Conservation (phyloP, 2,797 vertebrate species). For the Betta splendens region DNA sequence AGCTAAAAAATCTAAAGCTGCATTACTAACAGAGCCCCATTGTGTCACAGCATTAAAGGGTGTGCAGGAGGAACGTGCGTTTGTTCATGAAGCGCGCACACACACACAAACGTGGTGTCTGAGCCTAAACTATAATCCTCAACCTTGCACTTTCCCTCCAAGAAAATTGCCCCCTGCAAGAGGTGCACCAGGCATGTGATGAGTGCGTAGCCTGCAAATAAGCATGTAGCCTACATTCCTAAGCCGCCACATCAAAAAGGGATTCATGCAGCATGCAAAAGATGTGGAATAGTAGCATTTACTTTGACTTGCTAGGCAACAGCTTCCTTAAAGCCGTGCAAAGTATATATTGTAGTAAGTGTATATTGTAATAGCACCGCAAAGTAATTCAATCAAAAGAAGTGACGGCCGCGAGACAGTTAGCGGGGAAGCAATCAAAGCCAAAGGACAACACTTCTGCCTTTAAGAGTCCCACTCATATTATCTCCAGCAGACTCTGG, state of each 20-base stretch:
- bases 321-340: slow-evolving; percentile 23
- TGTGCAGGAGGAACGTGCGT: slow-evolving; percentile 16
- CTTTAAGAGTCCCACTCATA: slow-evolving; percentile 52
- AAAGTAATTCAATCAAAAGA: slow-evolving; percentile 10
- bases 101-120: slow-evolving; percentile 2
- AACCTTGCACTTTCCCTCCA: slow-evolving; percentile 52
- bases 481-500: slow-evolving; percentile 51
- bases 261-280: slow-evolving; percentile 42
- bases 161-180: slow-evolving; percentile 55
- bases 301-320: slow-evolving; percentile 22
- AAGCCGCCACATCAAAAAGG: slow-evolving; percentile 61
- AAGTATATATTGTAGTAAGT: too few species aligned
- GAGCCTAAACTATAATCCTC: slow-evolving; percentile 55
- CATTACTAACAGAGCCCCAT: slow-evolving; percentile 61
- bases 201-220: slow-evolving; percentile 59
- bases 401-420: slow-evolving; percentile 7
- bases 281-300: slow-evolving; percentile 17
- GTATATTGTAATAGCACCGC: background rate
- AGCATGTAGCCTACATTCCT: slow-evolving; percentile 70
- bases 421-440: slow-evolving; percentile 1
- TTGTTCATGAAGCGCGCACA: slow-evolving; percentile 5
- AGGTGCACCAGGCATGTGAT: slow-evolving; percentile 62
- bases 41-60: slow-evolving; percentile 59
- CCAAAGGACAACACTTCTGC: slow-evolving; percentile 30
- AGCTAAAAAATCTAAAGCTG: slow-evolving; percentile 55